Evolutionary conservation across 2,797 vertebrate genomes (phyloP), one percentile per base, ranked within the genome.

Genomic region (Pyrrhura leucotis): DNA sequence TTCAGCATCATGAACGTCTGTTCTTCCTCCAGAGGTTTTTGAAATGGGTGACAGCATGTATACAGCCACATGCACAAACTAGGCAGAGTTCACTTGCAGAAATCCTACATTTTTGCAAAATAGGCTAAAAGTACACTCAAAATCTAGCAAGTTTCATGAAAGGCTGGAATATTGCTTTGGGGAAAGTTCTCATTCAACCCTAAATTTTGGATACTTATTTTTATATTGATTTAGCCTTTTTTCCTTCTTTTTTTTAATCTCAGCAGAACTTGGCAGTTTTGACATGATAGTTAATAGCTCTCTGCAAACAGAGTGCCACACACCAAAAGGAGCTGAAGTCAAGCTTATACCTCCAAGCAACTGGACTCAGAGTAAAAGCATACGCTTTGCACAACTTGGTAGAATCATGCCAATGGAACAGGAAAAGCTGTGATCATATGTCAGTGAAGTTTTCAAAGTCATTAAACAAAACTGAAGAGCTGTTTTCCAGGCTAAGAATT

Each of bases 291-390:
- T 51, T 61, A 66, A 40, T 66, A 73, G 21, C 23, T 69, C 59
- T 68, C 29, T 17, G 69, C 42, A 88, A 73, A 51, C 6, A 67
- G 21, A 39, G 15, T 26, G 18, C 3, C 44, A 67, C 66, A 45
- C 53, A 44, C 20, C 35, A 50, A n/a, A 80, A 53, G 17, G 19
- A 58, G 14, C 10, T 3, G 4, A 85, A 74, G 40, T 66, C 6
- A 31, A 68, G 13, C 1, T 44, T 58, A 0, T 59, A 42, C 10
- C 26, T 72, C 2, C 1, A 66, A 39, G 47, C 3, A 77, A n/a
- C 7, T 29, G 3, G 61, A 62, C 11, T 86, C 33, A 54, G 1
- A 76, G 9, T 42, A 20, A 72, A 72, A 85, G 26, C 20, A 31
- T 23, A 21, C 9, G 23, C 39, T 81, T 74, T 44, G 21, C n/a